Evolutionary conservation across 2,797 vertebrate genomes (phyloP).

Genomic region (Australoheros facetus): DNA sequence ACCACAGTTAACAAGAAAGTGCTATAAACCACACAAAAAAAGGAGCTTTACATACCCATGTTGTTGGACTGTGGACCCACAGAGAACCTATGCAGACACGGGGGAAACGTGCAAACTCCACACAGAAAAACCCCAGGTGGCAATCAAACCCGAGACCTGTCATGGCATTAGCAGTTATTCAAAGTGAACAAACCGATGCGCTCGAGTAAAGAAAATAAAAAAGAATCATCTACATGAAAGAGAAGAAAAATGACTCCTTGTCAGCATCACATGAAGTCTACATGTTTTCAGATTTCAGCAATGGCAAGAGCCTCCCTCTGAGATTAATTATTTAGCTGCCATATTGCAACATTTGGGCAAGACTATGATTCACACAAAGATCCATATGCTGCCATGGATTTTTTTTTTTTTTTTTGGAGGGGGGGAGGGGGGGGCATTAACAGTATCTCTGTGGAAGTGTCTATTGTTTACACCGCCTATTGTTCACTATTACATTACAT

Average conservation of each 20-base stretch:
- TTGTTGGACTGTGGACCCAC: neutral
- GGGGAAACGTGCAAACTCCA: neutral
- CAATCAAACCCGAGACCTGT: neutral
- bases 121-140: neutral
- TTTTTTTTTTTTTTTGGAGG: neutral
- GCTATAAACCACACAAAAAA: neutral
- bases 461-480: neutral
- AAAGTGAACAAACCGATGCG: neutral
- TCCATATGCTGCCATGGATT: slow-evolving; percentile 59
- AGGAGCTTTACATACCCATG: neutral
- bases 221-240: neutral
- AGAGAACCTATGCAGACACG: neutral
- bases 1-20: slow-evolving; percentile 1
- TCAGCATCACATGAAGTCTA: slow-evolving; percentile 19
- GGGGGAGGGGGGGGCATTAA: rapidly evolving
- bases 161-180: neutral
- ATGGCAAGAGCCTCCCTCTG: slow-evolving; percentile 47
- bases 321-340: slow-evolving; percentile 76
- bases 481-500: neutral
- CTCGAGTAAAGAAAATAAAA: neutral
- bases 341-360: slow-evolving; percentile 72
- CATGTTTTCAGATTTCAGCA: slow-evolving; percentile 50
- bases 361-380: slow-evolving; percentile 59
- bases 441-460: neutral
- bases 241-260: slow-evolving; percentile 1